Evolutionary conservation across 30 jellyfish, hydroid and myxozoan species (phyloP).

Genomic region (Hydractinia echinata): DNA sequence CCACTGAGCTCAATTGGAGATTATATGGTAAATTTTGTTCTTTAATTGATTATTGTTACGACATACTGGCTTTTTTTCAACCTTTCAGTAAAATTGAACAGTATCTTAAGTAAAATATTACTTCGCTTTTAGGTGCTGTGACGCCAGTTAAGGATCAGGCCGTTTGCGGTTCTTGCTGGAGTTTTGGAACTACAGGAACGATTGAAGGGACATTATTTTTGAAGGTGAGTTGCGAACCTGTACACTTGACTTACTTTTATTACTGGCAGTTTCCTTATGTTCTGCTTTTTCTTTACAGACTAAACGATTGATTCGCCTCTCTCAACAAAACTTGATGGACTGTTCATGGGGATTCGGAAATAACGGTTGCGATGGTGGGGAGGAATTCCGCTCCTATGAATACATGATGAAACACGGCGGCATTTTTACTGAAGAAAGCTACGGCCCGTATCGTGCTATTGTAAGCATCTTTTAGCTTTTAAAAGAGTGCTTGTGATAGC

Average conservation of each 20-base stretch:
- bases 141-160: conserved; percentile 62
- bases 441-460: conserved; percentile 41
- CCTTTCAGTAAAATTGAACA: no score
- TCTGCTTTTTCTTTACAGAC: conserved; percentile 22
- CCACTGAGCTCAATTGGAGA: conserved; percentile 41
- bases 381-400: conserved; percentile 51
- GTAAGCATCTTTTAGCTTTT: conserved; percentile 35
- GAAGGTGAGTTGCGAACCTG: conserved; percentile 18
- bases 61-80: not conserved
- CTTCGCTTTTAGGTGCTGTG: conserved; percentile 41
- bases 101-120: not conserved
- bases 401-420: conserved; percentile 68
- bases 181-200: conserved; percentile 64
- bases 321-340: conserved; percentile 50
- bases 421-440: conserved; percentile 41
- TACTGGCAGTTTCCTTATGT: no score
- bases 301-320: conserved; percentile 38
- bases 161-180: conserved; percentile 64
- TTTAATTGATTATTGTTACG: not conserved
- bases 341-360: conserved; percentile 63
- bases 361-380: conserved; percentile 65
- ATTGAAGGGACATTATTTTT: conserved; percentile 49
- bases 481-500: not conserved
- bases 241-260: no score
- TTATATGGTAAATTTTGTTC: conserved; percentile 35